Conservation (phyloP, 2,113 vertebrate species). For the Chamaea fasciata region DNA sequence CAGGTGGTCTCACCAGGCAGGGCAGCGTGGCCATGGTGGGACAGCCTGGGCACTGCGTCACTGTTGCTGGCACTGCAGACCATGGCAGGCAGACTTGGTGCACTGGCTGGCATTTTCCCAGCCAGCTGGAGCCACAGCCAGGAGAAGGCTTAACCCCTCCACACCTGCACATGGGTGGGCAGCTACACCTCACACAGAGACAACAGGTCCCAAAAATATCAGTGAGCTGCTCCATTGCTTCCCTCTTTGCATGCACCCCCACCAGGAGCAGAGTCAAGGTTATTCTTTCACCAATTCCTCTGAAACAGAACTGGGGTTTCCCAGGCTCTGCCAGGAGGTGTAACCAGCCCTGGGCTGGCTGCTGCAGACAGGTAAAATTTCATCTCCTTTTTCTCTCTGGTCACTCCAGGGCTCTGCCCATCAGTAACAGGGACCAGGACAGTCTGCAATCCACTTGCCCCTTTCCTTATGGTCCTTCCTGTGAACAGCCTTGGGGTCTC, state of each 20-base stretch:
- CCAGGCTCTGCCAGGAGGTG: neutral
- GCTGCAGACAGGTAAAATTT: neutral
- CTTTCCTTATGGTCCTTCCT: neutral
- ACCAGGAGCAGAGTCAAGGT: neutral
- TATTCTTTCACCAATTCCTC: neutral
- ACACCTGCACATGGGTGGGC: accelerated
- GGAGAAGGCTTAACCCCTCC: neutral
- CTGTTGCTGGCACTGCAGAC: accelerated
- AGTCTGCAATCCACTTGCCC: neutral
- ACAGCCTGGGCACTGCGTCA: accelerated
- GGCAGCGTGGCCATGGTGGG: accelerated
- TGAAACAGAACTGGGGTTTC: neutral
- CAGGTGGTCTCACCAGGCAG: accelerated
- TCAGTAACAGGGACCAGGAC: neutral
- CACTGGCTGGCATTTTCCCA: neutral
- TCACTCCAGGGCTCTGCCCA: neutral
- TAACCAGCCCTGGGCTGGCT: neutral
- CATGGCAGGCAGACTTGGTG: accelerated
- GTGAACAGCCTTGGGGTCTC: neutral
- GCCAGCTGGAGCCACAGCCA: neutral
- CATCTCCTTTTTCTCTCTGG: neutral
- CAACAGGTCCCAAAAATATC: neutral
- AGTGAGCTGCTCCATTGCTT: neutral
- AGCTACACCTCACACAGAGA: neutral
- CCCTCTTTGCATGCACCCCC: neutral